phyloP scores from a whole-genome alignment of 2,797 vertebrate genomes.

The Margarornis squamiger region DNA sequence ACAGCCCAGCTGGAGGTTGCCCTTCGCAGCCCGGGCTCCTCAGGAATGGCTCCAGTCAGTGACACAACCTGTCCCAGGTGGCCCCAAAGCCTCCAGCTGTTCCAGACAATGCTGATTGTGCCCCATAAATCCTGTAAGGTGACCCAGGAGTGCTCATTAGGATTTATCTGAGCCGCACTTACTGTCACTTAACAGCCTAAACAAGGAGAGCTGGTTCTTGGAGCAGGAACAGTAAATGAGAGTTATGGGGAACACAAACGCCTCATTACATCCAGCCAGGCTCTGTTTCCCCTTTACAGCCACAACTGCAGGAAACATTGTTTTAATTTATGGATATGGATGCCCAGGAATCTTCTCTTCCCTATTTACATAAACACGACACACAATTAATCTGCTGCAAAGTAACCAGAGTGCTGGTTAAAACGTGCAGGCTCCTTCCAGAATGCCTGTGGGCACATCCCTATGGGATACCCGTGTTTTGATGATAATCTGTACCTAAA shows the following conservation, averaged over 20 bases:
- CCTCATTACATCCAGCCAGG: slow-evolving; percentile 73
- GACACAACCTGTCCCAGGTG: not conserved
- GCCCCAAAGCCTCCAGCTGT: not conserved
- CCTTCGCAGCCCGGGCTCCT: not conserved
- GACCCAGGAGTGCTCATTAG: slow-evolving; percentile 62
- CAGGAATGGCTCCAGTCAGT: not conserved
- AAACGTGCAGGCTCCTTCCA: not conserved
- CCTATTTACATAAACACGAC: slow-evolving; percentile 57
- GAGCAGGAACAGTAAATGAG: slow-evolving; percentile 54
- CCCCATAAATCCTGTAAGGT: slow-evolving; percentile 65
- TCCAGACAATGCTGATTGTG: not conserved
- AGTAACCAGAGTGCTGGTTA: not conserved
- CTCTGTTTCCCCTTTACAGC: slow-evolving; percentile 63
- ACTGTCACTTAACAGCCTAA: slow-evolving; percentile 69
- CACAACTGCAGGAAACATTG: slow-evolving; percentile 49
- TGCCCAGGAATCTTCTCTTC: slow-evolving; percentile 17
- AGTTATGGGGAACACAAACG: slow-evolving; percentile 62
- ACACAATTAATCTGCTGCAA: slow-evolving; percentile 61
- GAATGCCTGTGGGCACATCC: not conserved
- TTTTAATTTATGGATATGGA: slow-evolving; percentile 66
- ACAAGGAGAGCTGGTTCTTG: slow-evolving; percentile 59
- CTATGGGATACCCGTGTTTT: not conserved
- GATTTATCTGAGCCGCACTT: slow-evolving; percentile 56
- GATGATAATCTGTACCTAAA: not conserved
- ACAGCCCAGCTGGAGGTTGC: not conserved